These are phyloP conservation scores for Schlechtendalia chinensis DNA, from an alignment of 1,140 invertebrate genomes.

Conservation along the genomic window DNA sequence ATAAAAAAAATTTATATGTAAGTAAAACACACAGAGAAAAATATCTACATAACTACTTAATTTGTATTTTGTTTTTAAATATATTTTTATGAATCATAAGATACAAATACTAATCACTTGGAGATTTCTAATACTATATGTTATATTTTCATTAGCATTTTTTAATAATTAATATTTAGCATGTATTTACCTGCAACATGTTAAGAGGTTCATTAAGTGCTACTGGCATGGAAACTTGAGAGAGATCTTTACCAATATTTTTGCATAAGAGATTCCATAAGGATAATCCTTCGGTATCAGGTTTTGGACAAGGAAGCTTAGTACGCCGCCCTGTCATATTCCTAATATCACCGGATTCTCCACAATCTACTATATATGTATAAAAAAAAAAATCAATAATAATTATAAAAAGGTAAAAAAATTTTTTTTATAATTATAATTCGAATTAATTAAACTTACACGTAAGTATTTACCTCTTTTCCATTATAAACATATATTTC, in stretches of 20 bases:
- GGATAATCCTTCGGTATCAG: conserved; percentile 71
- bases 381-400: conserved; percentile 13
- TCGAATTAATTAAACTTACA: not conserved
- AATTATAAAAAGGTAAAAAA: not conserved
- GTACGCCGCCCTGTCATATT: conserved; percentile 67
- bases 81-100: no score
- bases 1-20: not conserved
- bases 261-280: conserved; percentile 79
- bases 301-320: conserved; percentile 69
- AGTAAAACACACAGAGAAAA: no score
- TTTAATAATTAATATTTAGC: no score
- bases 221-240: conserved; percentile 78
- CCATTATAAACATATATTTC: conserved; percentile 19
- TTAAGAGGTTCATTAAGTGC: conserved; percentile 84
- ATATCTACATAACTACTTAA: no score
- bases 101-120: no score
- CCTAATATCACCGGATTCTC: conserved; percentile 44
- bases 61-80: no score
- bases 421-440: not conserved
- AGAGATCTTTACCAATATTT: conserved; percentile 85
- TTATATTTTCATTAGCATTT: no score
- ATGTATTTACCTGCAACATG: conserved; percentile 67
- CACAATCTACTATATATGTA: conserved; percentile 49
- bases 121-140: no score
- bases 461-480: not conserved